Conservation (phyloP, 2,797 vertebrate genomes). For the Acanthurus tractus region DNA sequence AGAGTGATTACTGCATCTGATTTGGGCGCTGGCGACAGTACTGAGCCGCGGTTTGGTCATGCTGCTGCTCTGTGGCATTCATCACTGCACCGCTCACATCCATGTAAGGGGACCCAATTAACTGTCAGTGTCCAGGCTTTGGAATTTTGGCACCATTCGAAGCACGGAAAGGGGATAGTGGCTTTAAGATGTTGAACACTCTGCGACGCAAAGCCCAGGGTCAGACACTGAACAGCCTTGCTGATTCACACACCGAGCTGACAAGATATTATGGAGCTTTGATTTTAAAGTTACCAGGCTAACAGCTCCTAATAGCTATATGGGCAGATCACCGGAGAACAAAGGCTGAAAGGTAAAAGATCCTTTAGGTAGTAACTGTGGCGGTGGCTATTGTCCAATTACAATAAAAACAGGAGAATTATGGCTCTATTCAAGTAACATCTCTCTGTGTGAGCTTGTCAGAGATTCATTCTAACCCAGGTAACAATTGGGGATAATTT, state of each 20-base stretch:
- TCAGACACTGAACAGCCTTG: constrained; percentile 45
- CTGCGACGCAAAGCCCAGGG: constrained; percentile 38
- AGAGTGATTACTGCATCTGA: constrained; percentile 19
- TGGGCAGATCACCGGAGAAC: constrained; percentile 5
- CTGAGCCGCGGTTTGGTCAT: constrained; percentile 21
- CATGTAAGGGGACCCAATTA: constrained; percentile 64
- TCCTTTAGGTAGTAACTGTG: neutral
- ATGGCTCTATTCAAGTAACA: constrained; percentile 7
- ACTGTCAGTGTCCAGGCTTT: constrained; percentile 47
- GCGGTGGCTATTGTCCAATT: neutral
- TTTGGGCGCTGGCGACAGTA: constrained; percentile 22
- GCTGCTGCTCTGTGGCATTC: constrained; percentile 31
- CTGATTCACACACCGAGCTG: constrained; percentile 44
- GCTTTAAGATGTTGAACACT: constrained; percentile 56
- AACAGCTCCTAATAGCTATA: neutral
- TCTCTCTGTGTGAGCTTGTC: neutral
- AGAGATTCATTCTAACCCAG: constrained; percentile 10
- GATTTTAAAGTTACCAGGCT: constrained; percentile 10
- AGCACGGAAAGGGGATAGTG: constrained; percentile 64
- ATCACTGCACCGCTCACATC: constrained; percentile 35
- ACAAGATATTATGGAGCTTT: constrained; percentile 20
- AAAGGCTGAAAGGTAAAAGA: constrained; percentile 2
- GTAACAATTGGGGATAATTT: constrained; percentile 1
- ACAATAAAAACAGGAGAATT: constrained; percentile 7
- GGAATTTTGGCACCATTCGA: constrained; percentile 74